Conservation (phyloP, 2,797 vertebrate species). For the Microctenopoma stevenorrisi region DNA sequence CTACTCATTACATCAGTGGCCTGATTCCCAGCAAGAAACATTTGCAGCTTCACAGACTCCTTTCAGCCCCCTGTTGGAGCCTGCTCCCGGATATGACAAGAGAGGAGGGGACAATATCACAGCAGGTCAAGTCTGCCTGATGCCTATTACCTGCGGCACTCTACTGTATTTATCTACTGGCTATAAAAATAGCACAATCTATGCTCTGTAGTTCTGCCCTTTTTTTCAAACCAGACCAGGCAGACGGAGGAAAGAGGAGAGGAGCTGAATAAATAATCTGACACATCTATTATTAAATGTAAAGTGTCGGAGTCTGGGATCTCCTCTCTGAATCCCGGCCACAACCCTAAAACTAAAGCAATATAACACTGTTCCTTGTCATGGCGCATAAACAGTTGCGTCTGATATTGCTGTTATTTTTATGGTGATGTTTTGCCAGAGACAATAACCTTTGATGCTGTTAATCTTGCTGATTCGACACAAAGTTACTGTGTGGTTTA, state of each 20-base stretch:
- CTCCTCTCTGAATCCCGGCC: constrained; percentile 40
- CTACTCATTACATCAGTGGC: neutral
- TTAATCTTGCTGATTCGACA: neutral
- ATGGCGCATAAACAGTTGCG: constrained; percentile 24
- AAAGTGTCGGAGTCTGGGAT: constrained; percentile 61
- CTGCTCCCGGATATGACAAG: constrained; percentile 39
- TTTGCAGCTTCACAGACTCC: constrained; percentile 24
- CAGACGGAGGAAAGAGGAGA: constrained; percentile 51
- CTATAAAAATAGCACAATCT: neutral
- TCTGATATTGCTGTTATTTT: constrained; percentile 10
- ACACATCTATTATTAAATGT: constrained; percentile 82
- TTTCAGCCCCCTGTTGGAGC: constrained; percentile 10
- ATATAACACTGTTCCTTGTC: constrained; percentile 19
- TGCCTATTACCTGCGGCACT: constrained; percentile 14
- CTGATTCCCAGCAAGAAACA: constrained; percentile 4
- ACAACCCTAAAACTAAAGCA: constrained; percentile 24
- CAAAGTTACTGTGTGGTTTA: neutral
- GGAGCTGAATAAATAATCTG: constrained; percentile 80
- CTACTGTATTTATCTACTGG: neutral
- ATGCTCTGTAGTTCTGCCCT: constrained; percentile 13
- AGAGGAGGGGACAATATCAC: constrained; percentile 5
- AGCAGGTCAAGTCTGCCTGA: constrained; percentile 10
- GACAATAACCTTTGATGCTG: neutral
- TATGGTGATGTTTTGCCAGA: constrained; percentile 5
- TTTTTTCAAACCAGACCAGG: constrained; percentile 49